Percentiles rank a stretch among this genome's conserved stretches.
Evolutionary conservation across 37 sponge, comb jelly and placozoan species (phyloP).

Genomic region (Mnemiopsis leidyi): DNA sequence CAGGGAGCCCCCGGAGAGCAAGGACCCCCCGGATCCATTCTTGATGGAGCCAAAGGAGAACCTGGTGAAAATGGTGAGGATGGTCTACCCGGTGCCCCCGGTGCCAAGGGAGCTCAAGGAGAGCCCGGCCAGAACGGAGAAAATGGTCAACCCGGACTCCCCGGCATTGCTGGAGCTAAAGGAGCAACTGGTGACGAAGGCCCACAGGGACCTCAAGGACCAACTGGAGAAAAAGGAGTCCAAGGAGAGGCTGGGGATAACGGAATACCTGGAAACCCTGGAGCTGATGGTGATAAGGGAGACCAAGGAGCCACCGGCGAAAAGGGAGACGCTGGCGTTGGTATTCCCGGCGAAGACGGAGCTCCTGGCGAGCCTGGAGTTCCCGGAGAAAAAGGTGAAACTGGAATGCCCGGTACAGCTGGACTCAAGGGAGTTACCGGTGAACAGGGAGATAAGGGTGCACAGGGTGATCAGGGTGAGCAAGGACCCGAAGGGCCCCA

Average conservation of each 20-base stretch:
- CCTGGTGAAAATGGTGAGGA: not conserved
- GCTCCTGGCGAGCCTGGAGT: not conserved
- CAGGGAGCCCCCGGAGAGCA: conserved; percentile 19
- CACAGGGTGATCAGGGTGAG: not conserved
- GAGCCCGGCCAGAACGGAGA: not conserved
- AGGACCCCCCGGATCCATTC: not conserved
- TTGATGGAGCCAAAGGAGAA: not conserved
- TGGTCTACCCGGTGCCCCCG: not conserved
- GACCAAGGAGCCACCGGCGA: not conserved
- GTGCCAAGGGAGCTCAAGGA: conserved; percentile 19
- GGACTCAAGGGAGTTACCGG: conserved; percentile 1
- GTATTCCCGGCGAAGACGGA: conserved; percentile 28
- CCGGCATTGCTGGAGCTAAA: not conserved
- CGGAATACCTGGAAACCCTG: not conserved
- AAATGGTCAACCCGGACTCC: not conserved
- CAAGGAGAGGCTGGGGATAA: conserved; percentile 6
- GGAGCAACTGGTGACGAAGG: conserved; percentile 10
- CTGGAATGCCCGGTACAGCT: not conserved
- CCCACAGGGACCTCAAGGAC: not conserved
- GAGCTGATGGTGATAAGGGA: conserved; percentile 9
- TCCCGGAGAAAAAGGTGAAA: not conserved
- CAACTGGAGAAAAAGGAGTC: not conserved
- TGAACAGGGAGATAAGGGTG: not conserved
- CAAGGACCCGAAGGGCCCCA: not conserved
- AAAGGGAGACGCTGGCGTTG: conserved; percentile 31